Evolutionary conservation across 2,113 vertebrate species (phyloP).

Genomic region (Hoplias malabaricus): DNA sequence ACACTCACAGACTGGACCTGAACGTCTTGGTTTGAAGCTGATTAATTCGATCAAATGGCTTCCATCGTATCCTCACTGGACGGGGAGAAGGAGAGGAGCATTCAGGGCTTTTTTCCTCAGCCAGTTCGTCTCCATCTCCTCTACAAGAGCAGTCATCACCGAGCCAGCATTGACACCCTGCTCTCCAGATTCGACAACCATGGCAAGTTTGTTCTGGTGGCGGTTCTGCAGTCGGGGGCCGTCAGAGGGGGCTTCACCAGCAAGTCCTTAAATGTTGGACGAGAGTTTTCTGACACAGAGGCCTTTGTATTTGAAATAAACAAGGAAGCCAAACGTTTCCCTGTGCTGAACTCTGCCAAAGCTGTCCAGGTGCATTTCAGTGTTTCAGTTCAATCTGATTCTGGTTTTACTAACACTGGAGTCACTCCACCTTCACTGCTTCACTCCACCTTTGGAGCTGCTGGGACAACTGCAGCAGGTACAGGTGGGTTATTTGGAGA

Average conservation of each 20-base stretch:
- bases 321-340: neutral
- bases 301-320: conserved; percentile 17
- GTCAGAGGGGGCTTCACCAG: conserved; percentile 28
- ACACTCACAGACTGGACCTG: no score
- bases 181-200: neutral
- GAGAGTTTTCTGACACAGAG: neutral
- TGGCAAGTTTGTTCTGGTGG: conserved; percentile 5
- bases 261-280: neutral
- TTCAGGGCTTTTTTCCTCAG: conserved; percentile 5
- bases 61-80: conserved; percentile 21
- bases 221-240: neutral
- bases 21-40: no score
- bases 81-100: neutral
- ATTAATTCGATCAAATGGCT: neutral
- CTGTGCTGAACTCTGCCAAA: neutral
- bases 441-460: no score
- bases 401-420: no score
- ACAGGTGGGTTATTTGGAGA: no score
- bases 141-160: conserved; percentile 28
- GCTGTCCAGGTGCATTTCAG: neutral
- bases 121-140: conserved; percentile 37
- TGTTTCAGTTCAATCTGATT: neutral
- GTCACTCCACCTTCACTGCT: no score
- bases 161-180: neutral
- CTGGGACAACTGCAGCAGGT: no score